Conservation (phyloP, 2,113 vertebrate genomes). For the Galemys pyrenaicus region DNA sequence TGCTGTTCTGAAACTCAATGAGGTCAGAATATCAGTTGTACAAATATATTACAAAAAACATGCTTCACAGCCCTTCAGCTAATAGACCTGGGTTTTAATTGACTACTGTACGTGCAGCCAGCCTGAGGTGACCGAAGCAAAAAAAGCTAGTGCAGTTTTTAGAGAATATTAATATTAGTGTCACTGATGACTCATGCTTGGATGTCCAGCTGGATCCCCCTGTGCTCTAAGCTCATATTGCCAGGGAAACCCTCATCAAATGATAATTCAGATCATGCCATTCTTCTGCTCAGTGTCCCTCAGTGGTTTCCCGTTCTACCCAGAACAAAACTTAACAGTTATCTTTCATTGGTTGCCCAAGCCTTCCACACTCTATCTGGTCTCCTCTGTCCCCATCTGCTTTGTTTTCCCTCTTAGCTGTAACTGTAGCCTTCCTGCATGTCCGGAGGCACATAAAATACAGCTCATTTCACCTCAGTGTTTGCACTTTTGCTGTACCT, state of each 20-base stretch:
- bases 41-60: neutral
- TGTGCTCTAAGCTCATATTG: rapidly evolving
- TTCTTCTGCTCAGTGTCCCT: neutral
- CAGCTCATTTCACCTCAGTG: neutral
- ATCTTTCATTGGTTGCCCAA: rapidly evolving
- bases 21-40: neutral
- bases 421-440: too few species aligned
- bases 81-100: neutral
- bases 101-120: neutral
- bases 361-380: rapidly evolving
- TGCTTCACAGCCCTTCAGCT: neutral
- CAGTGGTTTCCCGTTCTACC: neutral
- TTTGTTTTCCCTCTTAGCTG: neutral
- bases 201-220: neutral
- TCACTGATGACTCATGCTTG: neutral
- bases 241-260: neutral
- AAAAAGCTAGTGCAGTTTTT: neutral
- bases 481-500: neutral
- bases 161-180: neutral
- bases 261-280: neutral
- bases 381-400: too few species aligned
- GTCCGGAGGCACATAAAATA: neutral
- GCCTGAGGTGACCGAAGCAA: neutral
- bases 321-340: neutral
- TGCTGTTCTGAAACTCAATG: neutral